Evolutionary conservation across 2,888 invertebrate genomes (phyloP).

Genomic region (Congeria kusceri): DNA sequence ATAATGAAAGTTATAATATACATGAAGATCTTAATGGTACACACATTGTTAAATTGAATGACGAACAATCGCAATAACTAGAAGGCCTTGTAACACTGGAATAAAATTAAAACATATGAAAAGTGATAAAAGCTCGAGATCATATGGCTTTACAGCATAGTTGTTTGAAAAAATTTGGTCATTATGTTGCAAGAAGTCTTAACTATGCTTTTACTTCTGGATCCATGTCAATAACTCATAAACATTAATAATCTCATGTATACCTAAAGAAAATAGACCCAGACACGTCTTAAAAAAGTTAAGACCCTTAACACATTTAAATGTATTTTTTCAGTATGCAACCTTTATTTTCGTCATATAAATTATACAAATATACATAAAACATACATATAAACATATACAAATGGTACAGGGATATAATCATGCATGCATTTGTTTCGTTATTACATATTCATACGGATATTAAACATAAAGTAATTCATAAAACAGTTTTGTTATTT

Average conservation of each 20-base stretch:
- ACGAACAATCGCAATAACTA: neutral
- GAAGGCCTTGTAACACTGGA: neutral
- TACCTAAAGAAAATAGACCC: constrained; percentile 45
- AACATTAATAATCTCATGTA: constrained; percentile 45
- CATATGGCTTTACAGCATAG: constrained; percentile 8
- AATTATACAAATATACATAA: too few species aligned
- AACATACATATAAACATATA: too few species aligned
- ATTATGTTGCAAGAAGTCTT: constrained; percentile 40
- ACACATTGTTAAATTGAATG: too few species aligned
- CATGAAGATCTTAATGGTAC: too few species aligned
- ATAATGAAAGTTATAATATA: too few species aligned
- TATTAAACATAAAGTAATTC: too few species aligned
- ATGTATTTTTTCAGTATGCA: too few species aligned
- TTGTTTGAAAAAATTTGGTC: constrained; percentile 4
- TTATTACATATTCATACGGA: too few species aligned
- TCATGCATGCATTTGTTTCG: too few species aligned
- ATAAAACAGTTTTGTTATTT: too few species aligned
- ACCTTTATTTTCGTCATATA: too few species aligned
- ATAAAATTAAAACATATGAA: constrained; percentile 21
- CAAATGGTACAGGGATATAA: too few species aligned
- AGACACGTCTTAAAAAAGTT: constrained; percentile 47
- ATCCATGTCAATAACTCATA: constrained; percentile 22
- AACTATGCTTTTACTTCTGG: constrained; percentile 34
- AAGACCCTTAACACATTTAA: constrained; percentile 50
- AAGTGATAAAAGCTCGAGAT: constrained; percentile 20